phyloP scores from a whole-genome alignment of 2,113 vertebrate species.

The Poeciliopsis prolifica region DNA sequence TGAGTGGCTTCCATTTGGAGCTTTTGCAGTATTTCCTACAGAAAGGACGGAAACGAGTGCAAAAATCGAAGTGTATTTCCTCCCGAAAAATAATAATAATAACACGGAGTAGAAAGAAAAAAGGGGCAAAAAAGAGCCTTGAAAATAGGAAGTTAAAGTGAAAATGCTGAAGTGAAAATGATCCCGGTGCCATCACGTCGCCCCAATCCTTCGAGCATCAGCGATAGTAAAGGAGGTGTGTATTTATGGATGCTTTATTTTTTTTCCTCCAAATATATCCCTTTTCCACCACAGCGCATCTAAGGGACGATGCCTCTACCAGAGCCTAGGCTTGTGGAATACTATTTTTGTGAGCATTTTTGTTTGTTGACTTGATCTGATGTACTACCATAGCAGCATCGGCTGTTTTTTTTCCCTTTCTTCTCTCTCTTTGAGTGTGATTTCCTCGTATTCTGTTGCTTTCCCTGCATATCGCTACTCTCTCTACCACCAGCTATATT shows the following conservation, averaged over 20 bases:
- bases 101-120: background rate
- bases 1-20: conserved; percentile 83
- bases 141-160: conserved; percentile 55
- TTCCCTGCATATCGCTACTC: conserved; percentile 36
- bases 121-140: conserved; percentile 44
- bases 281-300: conserved; percentile 48
- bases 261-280: conserved; percentile 41
- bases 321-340: conserved; percentile 43
- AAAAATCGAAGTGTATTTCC: conserved; percentile 72
- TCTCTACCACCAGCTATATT: conserved; percentile 29
- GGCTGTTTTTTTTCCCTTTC: conserved; percentile 7
- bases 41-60: conserved; percentile 72
- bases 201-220: conserved; percentile 67
- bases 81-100: background rate
- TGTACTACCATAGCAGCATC: conserved; percentile 8
- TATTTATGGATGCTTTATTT: conserved; percentile 67
- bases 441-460: conserved; percentile 34
- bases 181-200: conserved; percentile 67
- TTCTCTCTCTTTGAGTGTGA: conserved; percentile 20
- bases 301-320: conserved; percentile 42
- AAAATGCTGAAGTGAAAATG: conserved; percentile 68
- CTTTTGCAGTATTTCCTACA: conserved; percentile 80
- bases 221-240: conserved; percentile 71
- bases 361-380: conserved; percentile 19
- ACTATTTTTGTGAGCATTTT: conserved; percentile 37